These are phyloP conservation scores for Phaethon lepturus DNA, from an alignment of 2,113 vertebrate species.

Conservation along the genomic window DNA sequence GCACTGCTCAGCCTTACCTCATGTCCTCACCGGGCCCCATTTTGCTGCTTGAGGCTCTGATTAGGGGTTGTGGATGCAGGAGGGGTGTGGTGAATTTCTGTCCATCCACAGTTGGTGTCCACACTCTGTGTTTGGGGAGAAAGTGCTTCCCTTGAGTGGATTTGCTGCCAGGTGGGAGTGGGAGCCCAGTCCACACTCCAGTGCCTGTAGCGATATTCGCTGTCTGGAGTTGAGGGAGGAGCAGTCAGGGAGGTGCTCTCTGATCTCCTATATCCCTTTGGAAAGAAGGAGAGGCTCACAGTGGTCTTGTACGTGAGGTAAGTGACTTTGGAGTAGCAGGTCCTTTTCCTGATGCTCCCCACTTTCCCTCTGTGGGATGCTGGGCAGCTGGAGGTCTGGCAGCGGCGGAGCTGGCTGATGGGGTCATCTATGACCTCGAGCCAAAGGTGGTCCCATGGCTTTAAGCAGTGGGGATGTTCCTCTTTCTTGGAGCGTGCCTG, in stretches of 20 bases:
- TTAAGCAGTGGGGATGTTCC: background rate
- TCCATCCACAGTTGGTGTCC: background rate
- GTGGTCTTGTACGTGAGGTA: background rate
- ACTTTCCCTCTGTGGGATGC: background rate
- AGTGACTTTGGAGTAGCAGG: background rate
- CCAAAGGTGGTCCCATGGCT: background rate
- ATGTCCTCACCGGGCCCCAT: background rate
- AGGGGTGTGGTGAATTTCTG: background rate
- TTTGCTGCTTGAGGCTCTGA: background rate
- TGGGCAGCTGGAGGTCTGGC: background rate
- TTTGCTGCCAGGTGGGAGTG: background rate
- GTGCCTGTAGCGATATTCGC: background rate
- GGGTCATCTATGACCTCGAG: rapidly evolving
- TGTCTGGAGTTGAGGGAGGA: background rate
- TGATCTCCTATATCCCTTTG: background rate
- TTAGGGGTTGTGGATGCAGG: background rate
- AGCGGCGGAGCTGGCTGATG: background rate
- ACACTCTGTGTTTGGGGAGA: background rate
- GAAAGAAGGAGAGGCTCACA: background rate
- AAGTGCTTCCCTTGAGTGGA: background rate
- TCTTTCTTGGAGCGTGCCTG: rapidly evolving
- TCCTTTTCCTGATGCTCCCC: background rate
- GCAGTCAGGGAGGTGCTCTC: background rate
- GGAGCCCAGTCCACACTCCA: rapidly evolving
- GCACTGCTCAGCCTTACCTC: background rate